A percentile compares a stretch with the other conserved stretches of the same genome.
These are phyloP conservation scores for Drosophila paracracens DNA, from an alignment of 2,888 invertebrate species.

Conservation along the genomic window DNA sequence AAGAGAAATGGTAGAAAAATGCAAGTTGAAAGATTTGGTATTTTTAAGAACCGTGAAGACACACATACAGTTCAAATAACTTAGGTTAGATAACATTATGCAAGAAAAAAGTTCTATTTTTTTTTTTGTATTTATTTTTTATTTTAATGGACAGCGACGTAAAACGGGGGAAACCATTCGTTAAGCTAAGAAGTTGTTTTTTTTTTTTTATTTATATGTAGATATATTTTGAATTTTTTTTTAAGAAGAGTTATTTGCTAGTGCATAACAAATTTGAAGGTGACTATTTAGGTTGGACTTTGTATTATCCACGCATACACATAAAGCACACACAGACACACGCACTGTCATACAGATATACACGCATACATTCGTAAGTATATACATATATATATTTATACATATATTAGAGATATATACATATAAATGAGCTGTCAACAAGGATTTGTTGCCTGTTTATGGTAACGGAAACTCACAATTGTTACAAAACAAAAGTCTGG, in stretches of 20 bases:
- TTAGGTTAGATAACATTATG: slow-evolving; percentile 18
- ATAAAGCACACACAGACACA: slow-evolving; percentile 12
- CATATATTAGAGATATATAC: slow-evolving; percentile 34
- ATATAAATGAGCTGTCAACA: slow-evolving; percentile 68
- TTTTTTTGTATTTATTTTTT: neutral
- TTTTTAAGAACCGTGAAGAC: slow-evolving; percentile 39
- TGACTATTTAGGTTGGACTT: slow-evolving; percentile 40
- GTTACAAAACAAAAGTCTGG: slow-evolving; percentile 52
- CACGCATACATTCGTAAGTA: slow-evolving; percentile 22
- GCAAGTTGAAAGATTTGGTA: slow-evolving; percentile 40
- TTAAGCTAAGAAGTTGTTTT: slow-evolving; percentile 13
- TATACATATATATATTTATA: slow-evolving; percentile 12
- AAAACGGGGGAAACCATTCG: slow-evolving; percentile 37
- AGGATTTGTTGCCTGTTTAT: slow-evolving; percentile 57
- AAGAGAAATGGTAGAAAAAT: slow-evolving; percentile 45
- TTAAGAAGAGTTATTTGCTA: slow-evolving; percentile 10
- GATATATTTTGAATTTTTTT: slow-evolving; percentile 5
- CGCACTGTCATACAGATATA: slow-evolving; percentile 9
- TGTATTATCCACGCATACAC: slow-evolving; percentile 20
- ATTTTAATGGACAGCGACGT: slow-evolving; percentile 40
- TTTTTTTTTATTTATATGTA: neutral
- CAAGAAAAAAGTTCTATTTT: slow-evolving; percentile 15
- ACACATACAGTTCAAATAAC: slow-evolving; percentile 47
- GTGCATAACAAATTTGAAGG: slow-evolving; percentile 44
- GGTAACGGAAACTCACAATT: slow-evolving; percentile 44